These are phyloP conservation scores for Pogonomyrmex barbatus DNA, from an alignment of 1,140 invertebrate species.

Conservation along the genomic window DNA sequence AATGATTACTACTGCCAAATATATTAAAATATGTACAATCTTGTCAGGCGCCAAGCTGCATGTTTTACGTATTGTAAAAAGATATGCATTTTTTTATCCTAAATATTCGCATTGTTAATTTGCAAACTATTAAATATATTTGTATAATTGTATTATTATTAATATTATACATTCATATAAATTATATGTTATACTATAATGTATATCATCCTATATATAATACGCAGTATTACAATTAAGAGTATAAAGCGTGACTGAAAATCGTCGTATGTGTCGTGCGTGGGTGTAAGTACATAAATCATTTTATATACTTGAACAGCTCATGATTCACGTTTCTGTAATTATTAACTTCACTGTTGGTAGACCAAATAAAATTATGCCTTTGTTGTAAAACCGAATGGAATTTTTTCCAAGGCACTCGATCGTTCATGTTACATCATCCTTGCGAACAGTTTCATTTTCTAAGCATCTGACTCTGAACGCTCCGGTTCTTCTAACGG, in stretches of 20 bases:
- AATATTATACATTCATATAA: slow-evolving; percentile 10
- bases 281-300: slow-evolving; percentile 29
- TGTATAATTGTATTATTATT: slow-evolving; percentile 18
- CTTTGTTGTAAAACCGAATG: slow-evolving; percentile 23
- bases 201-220: neutral
- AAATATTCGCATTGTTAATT: slow-evolving; percentile 12
- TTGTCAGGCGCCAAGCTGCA: slow-evolving; percentile 10
- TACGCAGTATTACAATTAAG: slow-evolving; percentile 29
- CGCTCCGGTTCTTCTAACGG: neutral
- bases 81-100: neutral
- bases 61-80: neutral
- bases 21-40: slow-evolving; percentile 1
- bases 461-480: neutral
- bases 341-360: slow-evolving; percentile 27
- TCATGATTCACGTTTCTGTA: slow-evolving; percentile 33
- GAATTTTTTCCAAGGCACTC: neutral
- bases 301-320: neutral
- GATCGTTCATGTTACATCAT: neutral
- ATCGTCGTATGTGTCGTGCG: slow-evolving; percentile 9
- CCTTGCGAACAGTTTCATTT: neutral
- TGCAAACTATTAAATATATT: slow-evolving; percentile 7
- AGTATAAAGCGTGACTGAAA: slow-evolving; percentile 25
- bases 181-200: neutral
- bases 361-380: slow-evolving; percentile 33
- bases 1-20: slow-evolving; percentile 37